Evolutionary conservation across 2,797 vertebrate species (phyloP), one percentile per base, ranked within the genome.

Genomic region (Naso thynnoides): DNA sequence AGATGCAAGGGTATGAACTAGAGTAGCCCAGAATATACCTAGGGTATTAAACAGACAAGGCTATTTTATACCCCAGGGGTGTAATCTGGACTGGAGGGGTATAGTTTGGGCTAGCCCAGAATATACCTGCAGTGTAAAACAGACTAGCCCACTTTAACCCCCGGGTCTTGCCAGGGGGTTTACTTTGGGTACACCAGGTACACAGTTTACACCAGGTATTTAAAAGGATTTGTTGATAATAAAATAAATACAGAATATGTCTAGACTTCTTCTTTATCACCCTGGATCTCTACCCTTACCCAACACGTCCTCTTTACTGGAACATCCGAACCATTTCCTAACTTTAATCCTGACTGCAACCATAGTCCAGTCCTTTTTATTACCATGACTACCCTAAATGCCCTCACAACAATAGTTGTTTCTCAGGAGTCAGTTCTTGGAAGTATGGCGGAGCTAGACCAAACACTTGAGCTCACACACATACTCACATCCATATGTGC

Each of bases 401-500:
- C 47, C 58, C 42, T 45, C 36, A 38, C 27, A 24, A 66, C 13
- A 44, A 33, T 16, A 61, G 42, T 8, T 9, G 4, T 23, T 6
- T 49, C 18, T n/a, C 3, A 49, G 8, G 31, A 52, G 23, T 23
- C 39, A 48, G 77, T 54, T 48, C 44, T 68, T 70, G 68, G 52
- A 64, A 59, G 23, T 9, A 24, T 0, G 11, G 27, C 47, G 67
- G 39, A 45, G 47, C 56, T 44, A 49, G n/a, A 49, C 31, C 21
- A 61, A 47, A 42, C 50, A 58, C 62, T 64, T 54, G 31, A 41
- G 56, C 45, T 36, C 36, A 18, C 60, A 63, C 23, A 36, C 39
- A 27, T 24, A 52, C 63, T 56, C 65, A 70, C 8, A 50, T 55
- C 68, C 70, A 62, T 71, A 82, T 63, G 61, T 53, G 48, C 58